Base-by-base conservation (phyloP, 37 sponge, comb jelly and placozoan genomes). In the Lycopodina hypogea region DNA sequence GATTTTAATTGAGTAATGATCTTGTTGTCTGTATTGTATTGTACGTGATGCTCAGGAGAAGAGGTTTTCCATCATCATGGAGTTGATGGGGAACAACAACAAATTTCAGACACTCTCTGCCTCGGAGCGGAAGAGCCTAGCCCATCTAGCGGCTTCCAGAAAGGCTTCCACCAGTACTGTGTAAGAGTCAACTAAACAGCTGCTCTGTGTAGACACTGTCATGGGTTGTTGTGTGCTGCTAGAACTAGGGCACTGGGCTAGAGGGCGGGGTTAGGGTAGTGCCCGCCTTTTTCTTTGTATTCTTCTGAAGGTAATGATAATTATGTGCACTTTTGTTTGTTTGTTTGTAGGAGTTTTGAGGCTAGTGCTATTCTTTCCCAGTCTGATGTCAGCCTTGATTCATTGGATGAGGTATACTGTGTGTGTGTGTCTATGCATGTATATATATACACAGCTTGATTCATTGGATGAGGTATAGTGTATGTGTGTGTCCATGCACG, bases 41-140 rank as follows among this genome's bases (percentile, higher is more conserved):
- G n/a, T 26, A 19, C 17, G 12, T 26, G 28, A 12, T 71, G 24
- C 50, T 3, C 32, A 90, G 91, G 83, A 82, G 62, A 83, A 81
- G 42, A 90, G 89, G 73, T 89, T 93, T 58, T 78, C 75, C n/a
- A 89, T 93, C 45, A 93, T 93, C 76, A 78, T 68, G 23, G 87
- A 89, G 57, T 37, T 93, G 42, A 61, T 93, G 45, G 73, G 87
- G 21, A 74, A 87, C 33, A 84, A 86, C n/a, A 84, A 86, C n/a
- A 79, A 84, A 37, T 68, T 93, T 69, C 72, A 83, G 26, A 72
- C 83, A 70, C 78, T 93, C 61, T 87, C 83, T 23, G 87, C 86
- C 23, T 83, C 79, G 32, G 94, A 93, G 72, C 72, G 78, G 69
- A 72, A 72, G 41, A 81, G 86, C 23, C 85, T 93, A 14, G 89